phyloP scores from a whole-genome alignment of 2,888 invertebrate species.

The Abscondita cerata region DNA sequence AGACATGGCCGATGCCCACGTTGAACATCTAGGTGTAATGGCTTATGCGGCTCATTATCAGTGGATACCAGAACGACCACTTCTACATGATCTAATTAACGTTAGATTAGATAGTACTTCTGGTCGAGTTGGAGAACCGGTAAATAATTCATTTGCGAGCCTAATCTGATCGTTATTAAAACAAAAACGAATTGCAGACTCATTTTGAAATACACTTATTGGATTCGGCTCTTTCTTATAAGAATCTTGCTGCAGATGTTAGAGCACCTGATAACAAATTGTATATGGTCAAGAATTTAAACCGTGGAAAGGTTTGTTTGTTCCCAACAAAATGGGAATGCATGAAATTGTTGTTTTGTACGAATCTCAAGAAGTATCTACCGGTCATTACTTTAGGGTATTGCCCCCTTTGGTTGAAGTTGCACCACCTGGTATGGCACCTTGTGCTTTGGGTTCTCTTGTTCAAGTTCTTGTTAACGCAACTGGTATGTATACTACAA shows the following conservation, averaged over 20 bases:
- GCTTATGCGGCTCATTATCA: conserved; percentile 93
- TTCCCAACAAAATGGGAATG: conserved; percentile 91
- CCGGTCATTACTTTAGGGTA: conserved; percentile 81
- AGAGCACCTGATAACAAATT: conserved; percentile 56
- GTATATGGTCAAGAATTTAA: conserved; percentile 56
- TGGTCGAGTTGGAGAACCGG: conserved; percentile 85
- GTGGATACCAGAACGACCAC: conserved; percentile 85
- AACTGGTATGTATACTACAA: conserved; percentile 71
- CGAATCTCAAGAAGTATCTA: conserved; percentile 63
- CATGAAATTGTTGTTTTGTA: conserved; percentile 76
- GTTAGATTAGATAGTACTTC: conserved; percentile 84
- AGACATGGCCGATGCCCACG: conserved; percentile 94
- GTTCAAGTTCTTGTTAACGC: conserved; percentile 93
- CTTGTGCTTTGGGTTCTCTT: conserved; percentile 92
- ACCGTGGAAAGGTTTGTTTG: conserved; percentile 82
- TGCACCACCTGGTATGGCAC: conserved; percentile 91
- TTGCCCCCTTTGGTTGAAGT: conserved; percentile 87
- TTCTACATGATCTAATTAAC: conserved; percentile 81
- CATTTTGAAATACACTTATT: conserved; percentile 80
- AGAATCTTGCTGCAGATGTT: conserved; percentile 53
- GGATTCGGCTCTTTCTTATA: conserved; percentile 59
- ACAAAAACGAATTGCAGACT: conserved; percentile 64
- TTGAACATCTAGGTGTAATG: conserved; percentile 97
- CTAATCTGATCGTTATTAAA: too few species aligned
- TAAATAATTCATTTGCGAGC: conserved; percentile 61